phyloP scores from a whole-genome alignment of 1,140 invertebrate genomes.

The Sinonovacula constricta region DNA sequence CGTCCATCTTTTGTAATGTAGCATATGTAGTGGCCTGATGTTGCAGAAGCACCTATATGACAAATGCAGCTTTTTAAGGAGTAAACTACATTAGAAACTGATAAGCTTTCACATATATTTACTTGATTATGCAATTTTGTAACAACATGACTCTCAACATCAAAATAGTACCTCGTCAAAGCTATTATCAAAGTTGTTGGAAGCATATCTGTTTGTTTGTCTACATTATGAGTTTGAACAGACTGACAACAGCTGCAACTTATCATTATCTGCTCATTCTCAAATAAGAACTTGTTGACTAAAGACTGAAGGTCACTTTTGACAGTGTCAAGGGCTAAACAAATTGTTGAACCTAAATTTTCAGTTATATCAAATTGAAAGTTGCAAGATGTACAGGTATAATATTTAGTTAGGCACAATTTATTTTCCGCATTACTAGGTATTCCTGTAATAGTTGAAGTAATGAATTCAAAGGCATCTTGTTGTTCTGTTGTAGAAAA shows the following conservation, averaged over 20 bases:
- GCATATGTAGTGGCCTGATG: slow-evolving; percentile 5
- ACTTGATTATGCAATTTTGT: background rate
- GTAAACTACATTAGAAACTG: background rate
- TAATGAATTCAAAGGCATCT: slow-evolving; percentile 4
- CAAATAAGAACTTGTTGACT: background rate
- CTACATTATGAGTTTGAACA: background rate
- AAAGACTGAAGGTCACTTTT: background rate
- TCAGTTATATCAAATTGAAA: background rate
- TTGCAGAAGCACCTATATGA: background rate
- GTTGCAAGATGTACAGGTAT: background rate
- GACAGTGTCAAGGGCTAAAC: background rate
- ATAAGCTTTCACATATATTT: background rate
- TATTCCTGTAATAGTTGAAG: background rate
- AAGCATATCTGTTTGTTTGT: background rate
- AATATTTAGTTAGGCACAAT: background rate
- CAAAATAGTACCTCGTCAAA: background rate
- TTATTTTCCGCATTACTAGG: background rate
- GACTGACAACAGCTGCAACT: background rate
- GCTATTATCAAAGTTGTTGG: background rate
- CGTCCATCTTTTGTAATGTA: background rate
- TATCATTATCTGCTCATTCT: background rate
- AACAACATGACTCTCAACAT: background rate
- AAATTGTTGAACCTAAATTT: background rate
- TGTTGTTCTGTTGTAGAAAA: background rate
- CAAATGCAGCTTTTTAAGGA: background rate